phyloP scores from a whole-genome alignment of 1,140 invertebrate species.

The Musca domestica region DNA sequence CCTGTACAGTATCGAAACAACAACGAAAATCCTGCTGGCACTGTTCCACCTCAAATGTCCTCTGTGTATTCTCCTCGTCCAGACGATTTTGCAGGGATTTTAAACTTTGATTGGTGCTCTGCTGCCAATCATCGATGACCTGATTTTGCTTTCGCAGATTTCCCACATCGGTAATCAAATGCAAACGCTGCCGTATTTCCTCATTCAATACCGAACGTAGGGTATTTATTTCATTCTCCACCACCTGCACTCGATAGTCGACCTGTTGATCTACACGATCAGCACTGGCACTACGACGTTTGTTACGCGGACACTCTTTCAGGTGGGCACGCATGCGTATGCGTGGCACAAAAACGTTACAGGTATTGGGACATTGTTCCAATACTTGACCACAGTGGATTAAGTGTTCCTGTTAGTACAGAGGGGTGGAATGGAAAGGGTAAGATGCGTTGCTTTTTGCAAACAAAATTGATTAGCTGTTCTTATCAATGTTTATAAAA shows the following conservation, averaged over 20 bases:
- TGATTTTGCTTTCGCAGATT: slow-evolving; percentile 51
- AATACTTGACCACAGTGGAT: slow-evolving; percentile 66
- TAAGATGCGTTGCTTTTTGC: no score
- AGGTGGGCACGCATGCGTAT: slow-evolving; percentile 60
- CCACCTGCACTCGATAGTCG: slow-evolving; percentile 39
- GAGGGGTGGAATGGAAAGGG: no score
- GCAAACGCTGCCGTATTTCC: slow-evolving; percentile 48
- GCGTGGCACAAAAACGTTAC: slow-evolving; percentile 66
- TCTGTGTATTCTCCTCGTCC: slow-evolving; percentile 37
- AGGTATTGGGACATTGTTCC: slow-evolving; percentile 65
- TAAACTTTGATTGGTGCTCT: slow-evolving; percentile 40
- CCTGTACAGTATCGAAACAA: slow-evolving; percentile 40
- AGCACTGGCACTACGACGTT: slow-evolving; percentile 35
- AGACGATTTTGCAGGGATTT: slow-evolving; percentile 34
- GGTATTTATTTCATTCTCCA: slow-evolving; percentile 46
- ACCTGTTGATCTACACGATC: slow-evolving; percentile 38
- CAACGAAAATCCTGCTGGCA: slow-evolving; percentile 43
- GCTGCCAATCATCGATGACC: slow-evolving; percentile 47
- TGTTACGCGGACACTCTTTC: slow-evolving; percentile 58
- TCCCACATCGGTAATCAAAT: slow-evolving; percentile 51
- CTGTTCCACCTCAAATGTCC: slow-evolving; percentile 35
- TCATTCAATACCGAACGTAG: slow-evolving; percentile 50
- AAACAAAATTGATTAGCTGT: no score
- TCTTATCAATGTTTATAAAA: no score
- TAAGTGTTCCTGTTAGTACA: slow-evolving; percentile 58